Base-by-base conservation (phyloP, 2,113 vertebrate species). In the Entelurus aequoreus region DNA sequence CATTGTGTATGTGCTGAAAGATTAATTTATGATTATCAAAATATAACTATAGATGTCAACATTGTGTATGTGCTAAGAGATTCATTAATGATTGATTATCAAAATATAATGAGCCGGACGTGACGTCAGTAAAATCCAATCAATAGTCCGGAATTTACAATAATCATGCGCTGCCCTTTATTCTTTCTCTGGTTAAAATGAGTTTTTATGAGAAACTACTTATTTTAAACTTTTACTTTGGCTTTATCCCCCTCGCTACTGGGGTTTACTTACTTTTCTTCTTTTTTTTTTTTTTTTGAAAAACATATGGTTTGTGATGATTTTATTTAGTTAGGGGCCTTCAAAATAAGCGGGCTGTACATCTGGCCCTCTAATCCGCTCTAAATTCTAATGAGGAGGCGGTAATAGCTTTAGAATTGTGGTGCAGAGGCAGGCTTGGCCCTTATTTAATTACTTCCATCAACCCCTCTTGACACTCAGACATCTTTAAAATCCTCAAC, bases 401-500 rank as follows among this genome's bases (percentile, higher is more conserved):
- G 76, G 74, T 78, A 83, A 77, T 80, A 21, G 64, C 74, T 81
- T 74, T 65, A 68, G 63, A 76, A 72, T 50, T 76, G 68, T 60
- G 10, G 77, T 66, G 66, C 56, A 70, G 73, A 50, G 0, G 67
- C 69, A 55, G 57, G 47, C 15, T 68, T 65, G 58, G 72, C 79
- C 44, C 67, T 79, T 74, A 76, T 81, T 83, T 82, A 85, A 86
- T 86, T 80, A 84, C 81, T 85, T 81, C 78, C 81, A 80, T 83
- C 68, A 75, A 73, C 59, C 75, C 65, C 76, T 68, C 61, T 52
- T 68, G 52, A 53, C 59, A 60, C 62, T 69, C 57, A 37, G 62
- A n/a, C 40, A 40, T 47, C 11, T 74, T 79, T 71, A 49, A 76
- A 69, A 73, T 49, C 65, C 62, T 57, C 52, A 70, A 62, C 68